These are phyloP conservation scores for Crax fasciolata DNA, from an alignment of 2,797 vertebrate genomes.

Conservation along the genomic window DNA sequence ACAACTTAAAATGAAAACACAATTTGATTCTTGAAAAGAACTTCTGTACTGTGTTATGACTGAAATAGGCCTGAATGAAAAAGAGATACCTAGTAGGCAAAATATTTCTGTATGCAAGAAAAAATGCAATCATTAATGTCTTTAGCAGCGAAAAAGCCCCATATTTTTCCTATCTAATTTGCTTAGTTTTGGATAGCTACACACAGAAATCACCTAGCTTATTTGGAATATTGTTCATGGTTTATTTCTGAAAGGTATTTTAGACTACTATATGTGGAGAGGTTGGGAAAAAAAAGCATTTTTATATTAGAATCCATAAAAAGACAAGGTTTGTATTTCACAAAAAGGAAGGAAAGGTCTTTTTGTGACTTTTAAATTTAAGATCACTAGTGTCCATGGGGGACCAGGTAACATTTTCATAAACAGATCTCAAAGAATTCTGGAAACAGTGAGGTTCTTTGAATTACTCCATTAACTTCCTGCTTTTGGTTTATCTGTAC, in stretches of 20 bases:
- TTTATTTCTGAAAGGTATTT: neutral
- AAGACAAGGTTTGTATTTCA: neutral
- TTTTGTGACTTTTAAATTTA: neutral
- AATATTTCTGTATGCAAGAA: neutral
- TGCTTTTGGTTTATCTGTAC: neutral
- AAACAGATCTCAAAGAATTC: neutral
- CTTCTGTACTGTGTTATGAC: neutral
- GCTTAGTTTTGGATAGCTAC: neutral
- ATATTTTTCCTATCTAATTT: neutral
- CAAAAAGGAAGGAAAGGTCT: neutral
- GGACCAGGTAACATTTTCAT: neutral
- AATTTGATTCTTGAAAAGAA: neutral
- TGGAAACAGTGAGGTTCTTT: neutral
- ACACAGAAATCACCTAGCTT: neutral
- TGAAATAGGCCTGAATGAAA: neutral
- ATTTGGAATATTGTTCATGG: neutral
- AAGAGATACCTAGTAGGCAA: neutral
- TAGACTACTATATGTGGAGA: neutral
- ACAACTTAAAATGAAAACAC: neutral
- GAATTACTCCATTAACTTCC: neutral
- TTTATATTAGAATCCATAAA: neutral
- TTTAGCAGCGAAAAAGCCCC: neutral
- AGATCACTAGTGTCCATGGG: neutral
- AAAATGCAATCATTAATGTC: neutral
- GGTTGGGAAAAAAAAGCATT: neutral